These are phyloP conservation scores for Hesperia comma DNA, from an alignment of 2,888 invertebrate species.

Conservation along the genomic window DNA sequence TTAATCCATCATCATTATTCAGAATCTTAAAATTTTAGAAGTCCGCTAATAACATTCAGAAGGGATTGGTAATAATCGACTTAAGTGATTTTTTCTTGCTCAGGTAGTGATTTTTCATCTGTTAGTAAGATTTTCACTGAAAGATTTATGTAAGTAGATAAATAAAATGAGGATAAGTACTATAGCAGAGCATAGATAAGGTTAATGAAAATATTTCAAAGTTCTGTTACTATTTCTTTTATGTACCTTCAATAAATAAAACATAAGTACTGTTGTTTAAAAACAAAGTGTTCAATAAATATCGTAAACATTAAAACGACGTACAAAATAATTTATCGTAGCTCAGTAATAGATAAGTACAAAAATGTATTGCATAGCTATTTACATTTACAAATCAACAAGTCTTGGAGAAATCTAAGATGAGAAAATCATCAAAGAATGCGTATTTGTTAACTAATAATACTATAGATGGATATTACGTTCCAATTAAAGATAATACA, in stretches of 20 bases:
- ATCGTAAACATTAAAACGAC: constrained; percentile 12
- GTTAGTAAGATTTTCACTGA: no score
- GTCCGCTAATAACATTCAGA: no score
- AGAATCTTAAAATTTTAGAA: no score
- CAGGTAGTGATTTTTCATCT: no score
- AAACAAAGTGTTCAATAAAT: constrained; percentile 30
- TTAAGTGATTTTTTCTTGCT: no score
- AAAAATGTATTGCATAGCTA: constrained; percentile 55
- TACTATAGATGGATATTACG: constrained; percentile 43
- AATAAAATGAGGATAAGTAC: not conserved
- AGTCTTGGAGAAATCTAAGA: constrained; percentile 10
- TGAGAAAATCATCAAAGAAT: constrained; percentile 10
- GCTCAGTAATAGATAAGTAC: constrained; percentile 61
- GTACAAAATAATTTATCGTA: constrained; percentile 29
- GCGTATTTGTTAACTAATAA: constrained; percentile 19
- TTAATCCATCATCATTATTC: no score
- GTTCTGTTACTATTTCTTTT: not conserved
- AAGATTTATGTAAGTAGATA: no score
- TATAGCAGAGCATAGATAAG: not conserved
- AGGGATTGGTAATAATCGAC: no score
- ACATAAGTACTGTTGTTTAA: constrained; percentile 29
- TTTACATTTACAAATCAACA: constrained; percentile 34
- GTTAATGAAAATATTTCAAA: not conserved
- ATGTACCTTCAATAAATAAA: constrained; percentile 32
- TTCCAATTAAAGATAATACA: constrained; percentile 54